These are phyloP conservation scores for Ceyx cyanopectus DNA, from an alignment of 2,113 vertebrate genomes.

Conservation along the genomic window DNA sequence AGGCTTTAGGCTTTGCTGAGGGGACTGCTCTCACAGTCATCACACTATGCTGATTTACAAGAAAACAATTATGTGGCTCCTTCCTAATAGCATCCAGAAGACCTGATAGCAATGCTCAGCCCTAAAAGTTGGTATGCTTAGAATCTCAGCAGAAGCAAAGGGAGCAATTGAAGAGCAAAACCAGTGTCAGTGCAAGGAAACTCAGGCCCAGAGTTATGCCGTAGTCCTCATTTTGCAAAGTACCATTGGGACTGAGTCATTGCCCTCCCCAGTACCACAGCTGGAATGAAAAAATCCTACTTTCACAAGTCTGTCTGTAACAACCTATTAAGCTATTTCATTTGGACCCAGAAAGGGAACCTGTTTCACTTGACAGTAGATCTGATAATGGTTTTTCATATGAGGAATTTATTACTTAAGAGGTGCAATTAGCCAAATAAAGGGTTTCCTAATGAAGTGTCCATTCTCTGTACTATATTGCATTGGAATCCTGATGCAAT, in stretches of 20 bases:
- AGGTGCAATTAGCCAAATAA: slow-evolving; percentile 4
- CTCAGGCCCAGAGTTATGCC: not conserved
- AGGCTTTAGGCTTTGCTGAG: not conserved
- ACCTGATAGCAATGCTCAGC: not conserved
- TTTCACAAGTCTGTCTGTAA: not conserved
- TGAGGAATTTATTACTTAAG: slow-evolving; percentile 9
- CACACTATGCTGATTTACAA: not conserved
- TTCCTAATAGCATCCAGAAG: not conserved
- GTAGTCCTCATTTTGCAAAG: not conserved
- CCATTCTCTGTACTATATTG: not conserved
- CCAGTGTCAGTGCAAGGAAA: not conserved
- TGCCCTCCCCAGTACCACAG: not conserved
- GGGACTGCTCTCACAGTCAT: not conserved
- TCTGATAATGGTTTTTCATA: not conserved
- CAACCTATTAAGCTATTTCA: not conserved
- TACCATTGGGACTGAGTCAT: not conserved
- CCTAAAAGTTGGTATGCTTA: not conserved
- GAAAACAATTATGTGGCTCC: not conserved
- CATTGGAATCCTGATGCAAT: not conserved
- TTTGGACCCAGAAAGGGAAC: not conserved
- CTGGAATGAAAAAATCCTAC: not conserved
- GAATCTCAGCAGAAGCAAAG: not conserved
- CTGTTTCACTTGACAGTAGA: not conserved
- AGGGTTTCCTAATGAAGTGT: not conserved
- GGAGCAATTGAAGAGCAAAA: not conserved